phyloP scores from a whole-genome alignment of 2,113 vertebrate species.

The Oplegnathus fasciatus region DNA sequence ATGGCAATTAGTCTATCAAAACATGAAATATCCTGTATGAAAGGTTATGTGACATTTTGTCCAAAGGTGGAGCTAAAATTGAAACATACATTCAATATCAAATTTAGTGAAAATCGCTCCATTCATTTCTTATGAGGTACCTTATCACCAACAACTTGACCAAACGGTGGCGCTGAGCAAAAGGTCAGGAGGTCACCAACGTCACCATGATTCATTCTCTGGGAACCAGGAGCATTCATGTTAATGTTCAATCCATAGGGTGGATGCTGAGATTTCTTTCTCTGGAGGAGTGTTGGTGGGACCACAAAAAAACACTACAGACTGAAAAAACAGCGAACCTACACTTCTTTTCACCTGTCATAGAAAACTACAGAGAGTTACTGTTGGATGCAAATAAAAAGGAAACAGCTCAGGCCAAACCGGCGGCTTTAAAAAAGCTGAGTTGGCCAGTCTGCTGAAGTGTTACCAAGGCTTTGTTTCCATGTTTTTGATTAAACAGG shows the following conservation, averaged over 20 bases:
- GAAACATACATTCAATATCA: neutral
- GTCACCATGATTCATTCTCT: neutral
- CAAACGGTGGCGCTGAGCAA: neutral
- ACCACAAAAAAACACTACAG: neutral
- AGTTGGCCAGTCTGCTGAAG: conserved; percentile 39
- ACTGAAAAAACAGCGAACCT: conserved; percentile 30
- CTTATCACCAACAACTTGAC: neutral
- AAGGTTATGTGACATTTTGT: neutral
- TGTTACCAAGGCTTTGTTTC: conserved; percentile 38
- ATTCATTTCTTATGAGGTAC: neutral
- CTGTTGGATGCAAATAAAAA: conserved; percentile 60
- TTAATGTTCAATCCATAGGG: no score
- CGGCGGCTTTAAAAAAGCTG: conserved; percentile 31
- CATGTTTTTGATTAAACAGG: conserved; percentile 59
- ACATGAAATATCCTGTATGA: neutral
- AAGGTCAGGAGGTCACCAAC: neutral
- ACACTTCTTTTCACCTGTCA: conserved; percentile 70
- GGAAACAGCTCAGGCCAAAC: conserved; percentile 23
- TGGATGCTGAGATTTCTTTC: neutral
- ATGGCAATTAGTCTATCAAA: neutral
- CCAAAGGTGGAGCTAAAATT: neutral
- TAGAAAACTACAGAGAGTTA: conserved; percentile 65
- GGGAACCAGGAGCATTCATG: neutral
- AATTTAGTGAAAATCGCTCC: neutral
- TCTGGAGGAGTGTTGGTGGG: neutral